These are phyloP conservation scores for Eulemur mongoz DNA, from an alignment of 2,797 vertebrate genomes.

Conservation along the genomic window DNA sequence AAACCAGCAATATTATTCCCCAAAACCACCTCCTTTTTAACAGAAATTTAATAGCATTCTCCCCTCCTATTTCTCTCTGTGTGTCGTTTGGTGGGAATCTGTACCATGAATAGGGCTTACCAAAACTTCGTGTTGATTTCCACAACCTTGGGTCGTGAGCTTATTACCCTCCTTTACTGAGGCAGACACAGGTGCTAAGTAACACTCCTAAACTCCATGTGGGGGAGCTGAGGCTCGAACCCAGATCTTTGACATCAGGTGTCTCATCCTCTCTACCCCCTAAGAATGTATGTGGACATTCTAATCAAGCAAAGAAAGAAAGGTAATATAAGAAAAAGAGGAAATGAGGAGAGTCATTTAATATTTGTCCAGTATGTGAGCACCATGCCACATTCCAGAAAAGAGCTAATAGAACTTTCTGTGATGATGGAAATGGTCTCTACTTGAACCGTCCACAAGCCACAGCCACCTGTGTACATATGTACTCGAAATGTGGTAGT, in stretches of 20 bases:
- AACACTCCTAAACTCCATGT: not conserved
- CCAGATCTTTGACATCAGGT: not conserved
- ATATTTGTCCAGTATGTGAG: not conserved
- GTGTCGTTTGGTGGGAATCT: not conserved
- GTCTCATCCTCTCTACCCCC: not conserved
- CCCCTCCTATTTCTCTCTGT: not conserved
- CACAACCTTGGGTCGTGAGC: not conserved
- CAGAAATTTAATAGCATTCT: not conserved
- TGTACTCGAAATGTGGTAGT: not conserved
- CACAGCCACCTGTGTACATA: not conserved
- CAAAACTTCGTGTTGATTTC: not conserved
- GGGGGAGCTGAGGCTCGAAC: not conserved
- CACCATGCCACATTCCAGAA: not conserved
- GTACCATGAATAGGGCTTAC: not conserved
- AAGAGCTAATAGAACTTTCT: not conserved
- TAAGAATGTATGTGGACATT: not conserved
- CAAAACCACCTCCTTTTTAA: not conserved
- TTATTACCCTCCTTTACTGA: not conserved
- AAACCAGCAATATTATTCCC: not conserved
- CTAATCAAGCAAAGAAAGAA: not conserved
- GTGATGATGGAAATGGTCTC: not conserved
- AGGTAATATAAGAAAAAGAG: not conserved
- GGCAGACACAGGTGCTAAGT: not conserved
- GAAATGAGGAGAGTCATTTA: not conserved
- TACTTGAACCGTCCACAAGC: not conserved